These are phyloP conservation scores for Coluber constrictor DNA, from an alignment of 2,797 vertebrate species.

Conservation along the genomic window DNA sequence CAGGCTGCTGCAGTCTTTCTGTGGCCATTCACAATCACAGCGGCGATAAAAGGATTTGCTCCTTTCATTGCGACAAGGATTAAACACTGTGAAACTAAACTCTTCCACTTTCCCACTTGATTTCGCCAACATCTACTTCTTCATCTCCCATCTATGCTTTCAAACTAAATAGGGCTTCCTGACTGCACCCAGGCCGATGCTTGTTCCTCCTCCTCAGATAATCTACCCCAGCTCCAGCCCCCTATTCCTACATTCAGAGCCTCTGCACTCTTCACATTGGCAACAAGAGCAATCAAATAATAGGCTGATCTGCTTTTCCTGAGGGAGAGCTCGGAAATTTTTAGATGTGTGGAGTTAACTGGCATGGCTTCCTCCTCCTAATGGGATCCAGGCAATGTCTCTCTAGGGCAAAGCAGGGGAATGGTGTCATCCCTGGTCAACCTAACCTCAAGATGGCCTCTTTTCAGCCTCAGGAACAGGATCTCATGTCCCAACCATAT, in stretches of 20 bases:
- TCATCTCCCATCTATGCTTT: not conserved
- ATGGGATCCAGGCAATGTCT: slow-evolving; percentile 12
- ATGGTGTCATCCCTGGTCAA: slow-evolving; percentile 13
- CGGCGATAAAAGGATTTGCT: not conserved
- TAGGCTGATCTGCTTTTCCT: not conserved
- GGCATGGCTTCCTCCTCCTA: not conserved
- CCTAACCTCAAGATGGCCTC: slow-evolving; percentile 5
- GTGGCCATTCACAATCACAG: not conserved
- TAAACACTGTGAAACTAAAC: not conserved
- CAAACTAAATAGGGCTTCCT: not conserved
- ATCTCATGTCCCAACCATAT: not conserved
- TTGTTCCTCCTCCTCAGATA: not conserved
- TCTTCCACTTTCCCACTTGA: not conserved
- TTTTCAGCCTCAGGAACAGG: not conserved
- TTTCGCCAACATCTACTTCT: not conserved
- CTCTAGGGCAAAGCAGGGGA: not conserved
- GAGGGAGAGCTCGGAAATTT: not conserved
- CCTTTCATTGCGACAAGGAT: not conserved
- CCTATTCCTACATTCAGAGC: not conserved
- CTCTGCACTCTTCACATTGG: not conserved
- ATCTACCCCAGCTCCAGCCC: not conserved
- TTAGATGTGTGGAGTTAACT: not conserved
- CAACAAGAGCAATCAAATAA: not conserved
- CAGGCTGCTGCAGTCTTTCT: not conserved
- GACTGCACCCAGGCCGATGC: not conserved